These are phyloP conservation scores for Porites australiensis DNA, from an alignment of 64 coral and sea anemone genomes.

Conservation along the genomic window DNA sequence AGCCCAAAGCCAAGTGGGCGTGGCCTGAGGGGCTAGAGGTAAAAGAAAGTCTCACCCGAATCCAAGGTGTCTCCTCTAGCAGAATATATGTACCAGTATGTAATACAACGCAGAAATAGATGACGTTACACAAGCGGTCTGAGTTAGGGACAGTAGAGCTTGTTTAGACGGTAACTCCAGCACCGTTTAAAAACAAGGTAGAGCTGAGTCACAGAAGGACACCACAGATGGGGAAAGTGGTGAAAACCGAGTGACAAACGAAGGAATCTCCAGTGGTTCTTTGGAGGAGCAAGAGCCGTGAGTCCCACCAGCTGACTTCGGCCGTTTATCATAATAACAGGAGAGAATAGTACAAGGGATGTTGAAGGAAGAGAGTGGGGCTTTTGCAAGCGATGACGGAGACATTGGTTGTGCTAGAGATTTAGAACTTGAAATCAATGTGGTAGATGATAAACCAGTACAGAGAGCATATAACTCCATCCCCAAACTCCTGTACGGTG, in stretches of 20 bases:
- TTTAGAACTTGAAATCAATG: neutral
- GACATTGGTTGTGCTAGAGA: neutral
- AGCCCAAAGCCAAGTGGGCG: neutral
- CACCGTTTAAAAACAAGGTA: neutral
- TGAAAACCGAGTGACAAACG: too few species aligned
- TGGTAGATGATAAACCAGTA: neutral
- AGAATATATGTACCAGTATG: neutral
- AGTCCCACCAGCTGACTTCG: neutral
- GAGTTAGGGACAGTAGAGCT: conserved; percentile 4
- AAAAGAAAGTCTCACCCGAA: neutral
- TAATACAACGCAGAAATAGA: neutral
- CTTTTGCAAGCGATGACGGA: neutral
- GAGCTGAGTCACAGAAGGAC: neutral
- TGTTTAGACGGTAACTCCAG: neutral
- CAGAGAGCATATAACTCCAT: neutral
- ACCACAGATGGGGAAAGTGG: too few species aligned
- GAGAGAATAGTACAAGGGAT: neutral
- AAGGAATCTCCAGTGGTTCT: too few species aligned
- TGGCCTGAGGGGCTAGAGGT: conserved; percentile 2
- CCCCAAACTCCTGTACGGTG: neutral
- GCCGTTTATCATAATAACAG: neutral
- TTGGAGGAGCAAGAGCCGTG: neutral
- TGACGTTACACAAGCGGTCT: conserved; percentile 7
- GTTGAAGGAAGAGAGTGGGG: neutral
- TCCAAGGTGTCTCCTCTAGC: neutral